Percentiles rank a stretch among this genome's conserved stretches.
Conservation (phyloP, 2,797 vertebrate genomes). For the Peromyscus attwateri region DNA sequence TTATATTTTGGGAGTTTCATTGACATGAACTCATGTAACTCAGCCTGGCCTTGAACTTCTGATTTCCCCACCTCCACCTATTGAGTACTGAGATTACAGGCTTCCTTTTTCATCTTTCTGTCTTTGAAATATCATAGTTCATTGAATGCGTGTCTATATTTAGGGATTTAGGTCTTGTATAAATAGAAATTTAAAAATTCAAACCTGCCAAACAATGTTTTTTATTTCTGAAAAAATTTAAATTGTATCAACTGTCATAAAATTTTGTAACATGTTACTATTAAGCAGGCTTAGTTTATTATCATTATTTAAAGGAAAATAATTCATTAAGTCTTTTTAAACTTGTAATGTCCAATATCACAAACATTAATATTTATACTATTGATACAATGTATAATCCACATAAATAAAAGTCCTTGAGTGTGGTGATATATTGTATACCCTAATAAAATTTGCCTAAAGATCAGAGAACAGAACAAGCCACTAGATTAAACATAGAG, state of each 20-base stretch:
- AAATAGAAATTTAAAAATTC: conserved; percentile 36
- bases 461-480: too few relatives aligned
- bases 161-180: background rate
- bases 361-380: conserved; percentile 25
- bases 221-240: conserved; percentile 17
- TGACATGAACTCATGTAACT: background rate
- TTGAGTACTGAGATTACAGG: background rate
- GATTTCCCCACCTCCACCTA: background rate
- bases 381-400: background rate
- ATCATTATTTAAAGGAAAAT: conserved; percentile 55
- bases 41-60: background rate
- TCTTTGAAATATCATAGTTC: conserved; percentile 5
- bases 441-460: too few relatives aligned
- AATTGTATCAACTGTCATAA: conserved; percentile 31
- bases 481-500: too few relatives aligned
- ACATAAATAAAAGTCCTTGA: background rate
- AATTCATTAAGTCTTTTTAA: background rate
- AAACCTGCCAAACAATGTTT: conserved; percentile 1
- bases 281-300: background rate
- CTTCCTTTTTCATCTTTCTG: background rate
- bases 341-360: conserved; percentile 45
- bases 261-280: conserved; percentile 24
- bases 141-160: background rate
- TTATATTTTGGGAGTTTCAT: background rate
- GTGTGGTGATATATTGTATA: too few relatives aligned